Base-by-base conservation (phyloP, 1,140 invertebrate species). In the Danaus plexippus region DNA sequence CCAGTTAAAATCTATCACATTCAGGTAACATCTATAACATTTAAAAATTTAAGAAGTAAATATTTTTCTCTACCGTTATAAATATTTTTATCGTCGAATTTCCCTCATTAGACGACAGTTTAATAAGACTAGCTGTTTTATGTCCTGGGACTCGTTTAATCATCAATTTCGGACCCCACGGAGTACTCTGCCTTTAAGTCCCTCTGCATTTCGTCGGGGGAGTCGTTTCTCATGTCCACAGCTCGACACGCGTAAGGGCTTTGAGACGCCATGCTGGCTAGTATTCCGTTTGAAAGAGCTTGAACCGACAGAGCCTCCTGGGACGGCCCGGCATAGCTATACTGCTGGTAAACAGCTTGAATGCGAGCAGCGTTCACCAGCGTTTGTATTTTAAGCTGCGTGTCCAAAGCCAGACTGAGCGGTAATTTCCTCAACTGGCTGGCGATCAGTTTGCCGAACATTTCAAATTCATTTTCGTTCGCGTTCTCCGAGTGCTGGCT, bases 391-490 rank as follows among this genome's bases (percentile, higher is more conserved):
- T 85, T 86, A 22, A 87, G 58, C 47, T 87, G 85, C 12, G 84
- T 85, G 52, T 86, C 83, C 57, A 87, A 54, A 12, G 85, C 85
- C 55, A 87, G 64, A 53, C 84, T 86, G 9, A 87, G 62, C 10
- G 85, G 85, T 66, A 87, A 55, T 55, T 84, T 87, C 54, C 84
- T 63, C 41, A 87, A 60, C 58, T 87, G 85, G 59, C 78, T 83
- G 11, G 85, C 82, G 47, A 87, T 85, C 61, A 86, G 63, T 67
- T 85, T 86, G 10, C 85, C 83, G 50, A 87, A 87, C 79, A 86
- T 85, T 64, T 87, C 85, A 42, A 86, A 87, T 63, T 87, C 85
- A 52, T 87, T 85, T 53, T 87, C 85, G 47, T 82, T 84, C 9
- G 73, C 79, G 42, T 77, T 77, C 59, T 86, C 83, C n/a, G 78